Evolutionary conservation across 2,113 vertebrate species (phyloP), one percentile per base, ranked within the genome.

Genomic region (Todiramphus chloris): DNA sequence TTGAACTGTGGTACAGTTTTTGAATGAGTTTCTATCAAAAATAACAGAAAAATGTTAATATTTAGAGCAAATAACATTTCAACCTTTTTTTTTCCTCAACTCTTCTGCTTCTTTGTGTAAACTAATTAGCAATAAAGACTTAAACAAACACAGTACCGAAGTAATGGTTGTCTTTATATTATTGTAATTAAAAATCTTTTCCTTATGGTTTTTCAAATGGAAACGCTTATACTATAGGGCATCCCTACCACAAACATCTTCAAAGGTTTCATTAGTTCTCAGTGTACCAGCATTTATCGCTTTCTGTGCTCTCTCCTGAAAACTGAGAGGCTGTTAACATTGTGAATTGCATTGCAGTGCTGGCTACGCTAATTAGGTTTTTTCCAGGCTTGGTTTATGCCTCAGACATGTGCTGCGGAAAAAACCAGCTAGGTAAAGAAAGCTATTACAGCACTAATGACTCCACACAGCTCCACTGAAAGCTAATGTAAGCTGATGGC

Each of bases 121-220:
- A 90, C 79, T 94, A 93, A 96, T 97, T 96, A 97, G 94, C 72
- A 86, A n/a, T 69, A 91, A 89, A 93, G 30, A 56, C 51, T 94
- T 93, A 89, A 94, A 94, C 59, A 80, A 93, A 66, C 85, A 77
- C 83, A 77, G 66, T 64, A 63, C 28, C 2, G 2, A 93, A 89
- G 63, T 89, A 83, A 67, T 68, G 53, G 39, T 84, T 95, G 79
- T 88, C 79, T 90, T 85, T 94, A 73, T 86, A 74, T 92, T 94
- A 73, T 62, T 74, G 85, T 95, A 97, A 95, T 96, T 89, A 94
- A 97, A 96, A 90, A 74, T 48, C 56, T 87, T 95, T 95, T 90
- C 72, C 66, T 78, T 79, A 92, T 50, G 53, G 63, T 66, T 30
- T 87, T 87, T 60, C 89, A 82, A 91, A 70, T 92, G 63, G 48